These are phyloP conservation scores for Schizothorax lantsangensis DNA, from an alignment of 2,797 vertebrate genomes.

Conservation along the genomic window DNA sequence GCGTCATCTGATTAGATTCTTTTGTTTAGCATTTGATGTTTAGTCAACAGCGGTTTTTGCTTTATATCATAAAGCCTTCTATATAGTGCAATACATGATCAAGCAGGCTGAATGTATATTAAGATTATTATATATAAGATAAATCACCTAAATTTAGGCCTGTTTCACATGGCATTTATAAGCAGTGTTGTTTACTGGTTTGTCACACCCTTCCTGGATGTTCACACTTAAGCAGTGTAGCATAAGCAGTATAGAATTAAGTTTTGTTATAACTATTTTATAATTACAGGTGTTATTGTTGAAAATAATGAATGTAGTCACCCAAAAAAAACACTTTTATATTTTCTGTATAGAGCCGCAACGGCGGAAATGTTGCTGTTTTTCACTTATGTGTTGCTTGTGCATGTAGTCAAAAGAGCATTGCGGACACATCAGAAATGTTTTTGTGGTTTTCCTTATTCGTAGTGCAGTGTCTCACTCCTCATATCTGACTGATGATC, in stretches of 20 bases:
- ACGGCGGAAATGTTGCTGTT: background rate
- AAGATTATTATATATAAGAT: too few relatives aligned
- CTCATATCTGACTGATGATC: background rate
- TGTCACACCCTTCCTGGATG: conserved; percentile 2
- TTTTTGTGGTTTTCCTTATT: conserved; percentile 14
- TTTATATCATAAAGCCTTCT: background rate
- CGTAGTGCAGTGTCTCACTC: background rate
- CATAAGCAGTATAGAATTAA: background rate
- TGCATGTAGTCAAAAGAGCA: background rate
- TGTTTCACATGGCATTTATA: background rate
- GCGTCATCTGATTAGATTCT: background rate
- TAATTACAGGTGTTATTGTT: background rate
- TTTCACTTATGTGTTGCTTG: background rate
- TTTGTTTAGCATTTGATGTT: background rate
- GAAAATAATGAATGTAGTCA: background rate
- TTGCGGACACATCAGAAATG: background rate
- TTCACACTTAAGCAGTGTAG: background rate
- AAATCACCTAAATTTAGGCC: background rate
- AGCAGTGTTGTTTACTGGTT: background rate
- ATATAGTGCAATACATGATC: background rate
- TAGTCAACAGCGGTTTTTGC: background rate
- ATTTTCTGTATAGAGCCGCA: too few relatives aligned
- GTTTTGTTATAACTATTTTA: background rate
- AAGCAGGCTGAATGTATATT: background rate
- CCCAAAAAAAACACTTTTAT: background rate